A percentile compares a stretch with the other conserved stretches of the same genome.
Evolutionary conservation across 2,797 vertebrate genomes (phyloP).

Genomic region (Rhynchonycteris naso): DNA sequence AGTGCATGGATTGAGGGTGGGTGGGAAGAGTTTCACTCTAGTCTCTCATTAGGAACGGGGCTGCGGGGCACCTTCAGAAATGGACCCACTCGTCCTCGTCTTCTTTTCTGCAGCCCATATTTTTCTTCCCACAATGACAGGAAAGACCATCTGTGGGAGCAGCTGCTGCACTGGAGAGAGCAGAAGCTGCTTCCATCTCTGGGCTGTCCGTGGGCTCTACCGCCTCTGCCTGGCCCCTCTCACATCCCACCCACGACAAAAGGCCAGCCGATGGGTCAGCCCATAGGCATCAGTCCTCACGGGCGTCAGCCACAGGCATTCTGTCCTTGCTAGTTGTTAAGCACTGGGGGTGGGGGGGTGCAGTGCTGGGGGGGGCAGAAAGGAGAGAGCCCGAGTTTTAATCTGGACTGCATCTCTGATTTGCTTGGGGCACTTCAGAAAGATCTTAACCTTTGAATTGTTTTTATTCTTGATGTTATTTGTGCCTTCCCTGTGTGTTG

Average conservation of each 20-base stretch:
- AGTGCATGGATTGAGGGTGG: not conserved
- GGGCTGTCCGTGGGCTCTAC: accelerated
- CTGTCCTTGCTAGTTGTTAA: not conserved
- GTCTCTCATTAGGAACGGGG: not conserved
- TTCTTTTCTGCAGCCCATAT: not conserved
- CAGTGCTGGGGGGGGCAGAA: no score
- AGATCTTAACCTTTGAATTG: not conserved
- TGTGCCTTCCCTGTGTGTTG: not conserved
- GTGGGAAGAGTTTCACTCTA: not conserved
- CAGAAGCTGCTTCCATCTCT: not conserved
- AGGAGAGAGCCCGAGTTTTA: no score
- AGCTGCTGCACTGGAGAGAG: not conserved
- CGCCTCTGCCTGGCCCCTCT: not conserved
- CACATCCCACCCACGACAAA: not conserved
- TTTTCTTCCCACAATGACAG: not conserved
- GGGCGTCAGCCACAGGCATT: not conserved
- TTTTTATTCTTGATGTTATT: not conserved
- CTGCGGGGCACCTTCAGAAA: not conserved
- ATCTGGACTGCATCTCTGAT: not conserved
- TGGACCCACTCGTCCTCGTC: not conserved
- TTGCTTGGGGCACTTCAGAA: not conserved
- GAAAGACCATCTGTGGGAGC: not conserved
- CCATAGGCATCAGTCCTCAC: no score
- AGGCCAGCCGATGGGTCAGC: accelerated
- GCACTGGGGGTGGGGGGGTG: accelerated